Evolutionary conservation across 2,113 vertebrate genomes (phyloP).

Genomic region (Muntiacus reevesi): DNA sequence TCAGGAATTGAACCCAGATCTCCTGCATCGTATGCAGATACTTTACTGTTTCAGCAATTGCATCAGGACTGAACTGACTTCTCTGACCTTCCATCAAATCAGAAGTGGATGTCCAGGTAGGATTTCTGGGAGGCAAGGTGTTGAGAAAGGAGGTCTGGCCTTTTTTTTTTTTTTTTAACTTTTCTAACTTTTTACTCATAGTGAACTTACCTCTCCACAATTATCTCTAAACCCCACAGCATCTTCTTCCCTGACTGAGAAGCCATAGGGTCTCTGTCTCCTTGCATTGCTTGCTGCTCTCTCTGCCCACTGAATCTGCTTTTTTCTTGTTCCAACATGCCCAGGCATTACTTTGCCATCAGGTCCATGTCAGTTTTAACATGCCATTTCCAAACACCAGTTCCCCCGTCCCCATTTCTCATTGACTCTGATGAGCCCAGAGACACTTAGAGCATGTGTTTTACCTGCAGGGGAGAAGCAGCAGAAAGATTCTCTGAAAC

Average conservation of each 20-base stretch:
- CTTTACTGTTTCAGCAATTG: background rate
- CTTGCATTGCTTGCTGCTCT: too few species aligned
- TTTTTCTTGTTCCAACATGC: background rate
- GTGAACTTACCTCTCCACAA: background rate
- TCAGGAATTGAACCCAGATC: background rate
- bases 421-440: background rate
- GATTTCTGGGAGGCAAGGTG: background rate
- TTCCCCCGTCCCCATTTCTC: background rate
- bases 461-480: background rate
- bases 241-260: background rate
- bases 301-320: background rate
- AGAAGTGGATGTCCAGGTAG: background rate
- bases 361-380: background rate
- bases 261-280: background rate
- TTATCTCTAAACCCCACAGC: background rate
- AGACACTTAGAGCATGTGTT: background rate
- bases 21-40: background rate
- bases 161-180: background rate
- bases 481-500: background rate
- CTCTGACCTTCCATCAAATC: background rate
- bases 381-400: background rate
- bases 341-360: background rate
- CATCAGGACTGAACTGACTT: background rate
- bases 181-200: background rate
- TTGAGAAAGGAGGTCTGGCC: background rate